Percentiles rank a stretch among this genome's conserved stretches.
Conservation (phyloP, 2,888 invertebrate genomes). For the Ellobium chinense region DNA sequence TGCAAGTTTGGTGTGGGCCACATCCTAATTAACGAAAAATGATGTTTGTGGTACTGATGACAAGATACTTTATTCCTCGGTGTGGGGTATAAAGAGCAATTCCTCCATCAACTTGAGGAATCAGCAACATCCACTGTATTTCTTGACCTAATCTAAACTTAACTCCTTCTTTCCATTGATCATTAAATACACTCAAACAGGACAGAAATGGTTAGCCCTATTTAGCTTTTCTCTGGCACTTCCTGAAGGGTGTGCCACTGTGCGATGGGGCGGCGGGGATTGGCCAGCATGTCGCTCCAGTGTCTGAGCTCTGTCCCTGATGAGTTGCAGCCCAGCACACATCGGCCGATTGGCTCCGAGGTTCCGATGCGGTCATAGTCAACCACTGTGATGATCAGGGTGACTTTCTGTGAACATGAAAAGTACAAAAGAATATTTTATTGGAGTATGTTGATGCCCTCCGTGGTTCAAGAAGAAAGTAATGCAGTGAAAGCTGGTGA, state of each 20-base stretch:
- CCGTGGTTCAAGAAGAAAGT: background rate
- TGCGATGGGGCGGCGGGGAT: slow-evolving; percentile 98
- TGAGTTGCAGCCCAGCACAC: slow-evolving; percentile 97
- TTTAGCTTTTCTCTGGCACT: slow-evolving; percentile 88
- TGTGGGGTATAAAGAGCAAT: too few species aligned
- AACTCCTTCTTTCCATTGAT: too few species aligned
- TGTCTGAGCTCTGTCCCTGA: slow-evolving; percentile 98
- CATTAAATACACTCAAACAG: too few species aligned
- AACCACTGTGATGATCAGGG: slow-evolving; percentile 98
- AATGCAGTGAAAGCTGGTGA: too few species aligned
- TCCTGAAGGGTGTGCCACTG: slow-evolving; percentile 99
- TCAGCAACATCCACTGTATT: too few species aligned
- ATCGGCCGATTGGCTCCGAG: slow-evolving; percentile 97
- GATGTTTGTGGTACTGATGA: too few species aligned
- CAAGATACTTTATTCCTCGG: too few species aligned
- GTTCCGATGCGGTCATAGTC: slow-evolving; percentile 99
- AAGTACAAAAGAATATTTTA: background rate
- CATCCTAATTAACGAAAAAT: too few species aligned
- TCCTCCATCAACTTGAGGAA: too few species aligned
- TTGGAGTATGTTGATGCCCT: background rate
- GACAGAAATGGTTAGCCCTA: background rate
- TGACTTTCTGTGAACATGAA: slow-evolving; percentile 91
- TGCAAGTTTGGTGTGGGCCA: too few species aligned
- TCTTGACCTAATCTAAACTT: too few species aligned
- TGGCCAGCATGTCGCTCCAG: slow-evolving; percentile 99